Percentiles rank a stretch among this genome's conserved stretches.
phyloP scores from a whole-genome alignment of 2,888 invertebrate genomes.

The Encarsia formosa region DNA sequence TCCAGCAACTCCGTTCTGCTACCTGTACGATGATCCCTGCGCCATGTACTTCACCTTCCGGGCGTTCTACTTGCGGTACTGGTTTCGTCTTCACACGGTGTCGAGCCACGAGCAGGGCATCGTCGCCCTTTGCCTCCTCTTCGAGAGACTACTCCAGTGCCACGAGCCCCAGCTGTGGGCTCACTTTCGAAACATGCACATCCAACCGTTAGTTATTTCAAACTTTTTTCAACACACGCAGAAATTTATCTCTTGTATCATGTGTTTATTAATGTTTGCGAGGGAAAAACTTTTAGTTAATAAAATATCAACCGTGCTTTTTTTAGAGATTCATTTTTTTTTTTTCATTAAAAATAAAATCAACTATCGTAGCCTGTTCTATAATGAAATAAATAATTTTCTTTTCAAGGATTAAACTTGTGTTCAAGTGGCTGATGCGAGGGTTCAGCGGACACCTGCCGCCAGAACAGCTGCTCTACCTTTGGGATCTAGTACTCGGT shows the following conservation, averaged over 20 bases:
- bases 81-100: slow-evolving; percentile 87
- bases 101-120: slow-evolving; percentile 92
- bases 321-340: no score
- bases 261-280: no score
- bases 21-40: slow-evolving; percentile 83
- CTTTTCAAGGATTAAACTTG: slow-evolving; percentile 71
- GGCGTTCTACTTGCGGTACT: slow-evolving; percentile 86
- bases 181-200: slow-evolving; percentile 81
- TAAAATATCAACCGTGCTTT: no score
- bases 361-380: neutral
- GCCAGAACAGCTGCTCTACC: slow-evolving; percentile 82
- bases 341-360: no score
- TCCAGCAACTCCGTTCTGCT: slow-evolving; percentile 91
- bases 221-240: neutral
- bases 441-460: slow-evolving; percentile 93
- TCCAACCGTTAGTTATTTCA: slow-evolving; percentile 77
- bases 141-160: slow-evolving; percentile 83
- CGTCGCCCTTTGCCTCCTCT: slow-evolving; percentile 81
- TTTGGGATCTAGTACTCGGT: slow-evolving; percentile 91
- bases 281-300: no score
- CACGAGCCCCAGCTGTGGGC: slow-evolving; percentile 88
- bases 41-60: slow-evolving; percentile 86
- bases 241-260: no score
- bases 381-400: neutral
- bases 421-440: slow-evolving; percentile 95